Base-by-base conservation (phyloP, 2,888 invertebrate genomes). In the Eupithecia centaureata region DNA sequence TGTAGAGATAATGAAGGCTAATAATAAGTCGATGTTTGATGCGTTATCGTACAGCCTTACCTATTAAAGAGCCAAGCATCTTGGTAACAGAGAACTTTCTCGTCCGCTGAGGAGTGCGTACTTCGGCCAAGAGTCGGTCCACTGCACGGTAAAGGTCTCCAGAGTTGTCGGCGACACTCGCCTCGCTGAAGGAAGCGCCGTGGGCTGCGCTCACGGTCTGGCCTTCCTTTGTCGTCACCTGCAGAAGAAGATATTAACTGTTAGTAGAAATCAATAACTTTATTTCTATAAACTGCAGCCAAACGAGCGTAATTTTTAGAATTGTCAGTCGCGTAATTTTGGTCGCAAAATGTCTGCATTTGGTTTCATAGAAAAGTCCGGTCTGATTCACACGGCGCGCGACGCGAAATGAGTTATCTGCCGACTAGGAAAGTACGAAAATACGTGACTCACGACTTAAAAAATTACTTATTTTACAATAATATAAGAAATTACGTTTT, bases 91-190 rank as follows among this genome's bases (percentile, higher is more conserved):
- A 96, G 88, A 96, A 96, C 86, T 96, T 96, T 75, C 96, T 91
- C 75, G 95, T 94, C 77, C 95, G 95, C 78, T 95, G 94, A 38
- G 94, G 93, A 25, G 92, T 93, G 70, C 95, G 94, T 68, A 95
- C 95, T 81, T 96, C 96, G 70, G 94, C 94, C 33, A 96, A 91
- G 30, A 96, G 88, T 57, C 94, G 90, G 83, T 96, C 96, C 79
- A 97, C 96, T 67, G 96, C 95, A 59, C 95, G 94, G 87, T 96
- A 96, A 57, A 97, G 94, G 77, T 95, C 95, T 18, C 95, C 94
- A 28, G 95, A 95, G 87, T 96, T 96, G 86, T 97, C 96, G 0
- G 96, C 96, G 8, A 96, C 96, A 27, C 96, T 96, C n/a, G 96
- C 95, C 87, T 97, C 97, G 87, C 95, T 95, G 89, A 97, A 97